Evolutionary conservation across 2,113 vertebrate genomes (phyloP).

Genomic region (Cichladusa arquata): DNA sequence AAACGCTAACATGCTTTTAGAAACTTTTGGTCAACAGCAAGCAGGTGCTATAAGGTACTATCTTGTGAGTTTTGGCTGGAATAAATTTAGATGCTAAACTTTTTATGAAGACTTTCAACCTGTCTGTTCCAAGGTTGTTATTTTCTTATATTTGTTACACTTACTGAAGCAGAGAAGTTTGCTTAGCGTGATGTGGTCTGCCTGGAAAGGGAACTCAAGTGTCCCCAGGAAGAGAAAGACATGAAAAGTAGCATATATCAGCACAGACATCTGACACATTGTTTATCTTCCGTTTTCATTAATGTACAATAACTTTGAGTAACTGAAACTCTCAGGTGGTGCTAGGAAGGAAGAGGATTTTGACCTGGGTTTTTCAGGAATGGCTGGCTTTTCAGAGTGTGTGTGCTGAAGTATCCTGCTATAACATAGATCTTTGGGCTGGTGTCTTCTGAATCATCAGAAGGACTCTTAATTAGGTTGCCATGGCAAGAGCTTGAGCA

Average conservation of each 20-base stretch:
- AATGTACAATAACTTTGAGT: not conserved
- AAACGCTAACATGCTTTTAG: not conserved
- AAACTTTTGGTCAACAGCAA: not conserved
- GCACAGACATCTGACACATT: not conserved
- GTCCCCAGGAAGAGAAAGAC: not conserved
- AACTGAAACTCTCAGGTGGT: not conserved
- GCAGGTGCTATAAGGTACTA: not conserved
- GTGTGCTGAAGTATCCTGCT: not conserved
- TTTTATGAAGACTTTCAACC: not conserved
- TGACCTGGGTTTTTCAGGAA: not conserved
- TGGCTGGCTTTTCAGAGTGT: not conserved
- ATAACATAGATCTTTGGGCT: not conserved
- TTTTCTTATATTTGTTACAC: not conserved
- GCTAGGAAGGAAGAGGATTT: not conserved
- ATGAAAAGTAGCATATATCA: not conserved
- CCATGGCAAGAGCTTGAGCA: not conserved
- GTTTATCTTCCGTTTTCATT: not conserved
- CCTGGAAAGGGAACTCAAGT: not conserved
- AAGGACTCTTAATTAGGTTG: not conserved
- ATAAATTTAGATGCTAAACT: not conserved
- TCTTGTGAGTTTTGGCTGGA: not conserved
- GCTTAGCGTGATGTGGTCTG: rapidly evolving
- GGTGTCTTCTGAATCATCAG: not conserved
- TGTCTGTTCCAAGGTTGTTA: not conserved
- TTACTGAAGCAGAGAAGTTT: not conserved